Conservation (phyloP, 1,140 invertebrate genomes). For the Calephelis virginiensis region DNA sequence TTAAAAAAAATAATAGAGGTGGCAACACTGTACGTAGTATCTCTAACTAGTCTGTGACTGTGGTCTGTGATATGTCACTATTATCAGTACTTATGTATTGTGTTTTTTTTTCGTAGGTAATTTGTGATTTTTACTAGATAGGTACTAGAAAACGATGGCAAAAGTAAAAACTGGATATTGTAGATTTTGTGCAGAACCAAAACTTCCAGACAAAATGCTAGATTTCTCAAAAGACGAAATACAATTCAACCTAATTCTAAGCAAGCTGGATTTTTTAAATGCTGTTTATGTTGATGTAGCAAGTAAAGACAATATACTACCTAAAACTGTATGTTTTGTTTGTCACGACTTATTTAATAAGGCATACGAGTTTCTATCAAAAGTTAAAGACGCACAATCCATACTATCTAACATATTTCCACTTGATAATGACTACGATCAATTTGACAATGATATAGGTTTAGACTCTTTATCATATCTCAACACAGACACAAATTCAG, state of each 20-base stretch:
- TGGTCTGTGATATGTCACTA: too few relatives aligned
- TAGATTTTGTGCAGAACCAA: conserved; percentile 58
- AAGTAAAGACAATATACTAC: conserved; percentile 40
- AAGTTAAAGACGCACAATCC: conserved; percentile 50
- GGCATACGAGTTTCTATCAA: conserved; percentile 52
- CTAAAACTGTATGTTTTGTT: conserved; percentile 59
- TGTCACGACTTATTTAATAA: conserved; percentile 55
- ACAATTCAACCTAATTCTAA: conserved; percentile 43
- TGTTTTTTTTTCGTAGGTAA: background rate
- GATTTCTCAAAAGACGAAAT: conserved; percentile 41
- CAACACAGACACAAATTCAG: conserved; percentile 14
- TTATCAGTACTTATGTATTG: too few relatives aligned
- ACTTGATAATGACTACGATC: conserved; percentile 30
- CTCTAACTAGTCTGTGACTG: too few relatives aligned
- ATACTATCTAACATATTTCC: conserved; percentile 41
- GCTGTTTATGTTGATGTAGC: conserved; percentile 48
- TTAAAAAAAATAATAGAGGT: too few relatives aligned
- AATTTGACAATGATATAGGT: conserved; percentile 38
- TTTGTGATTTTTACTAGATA: background rate
- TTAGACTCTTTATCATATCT: conserved; percentile 42
- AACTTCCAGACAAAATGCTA: conserved; percentile 45
- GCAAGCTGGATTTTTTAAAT: conserved; percentile 53
- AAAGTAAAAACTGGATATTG: conserved; percentile 44
- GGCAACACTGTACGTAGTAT: too few relatives aligned
- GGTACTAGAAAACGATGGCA: conserved; percentile 37